phyloP scores from a whole-genome alignment of 1,140 invertebrate species.

The Ips nitidus region DNA sequence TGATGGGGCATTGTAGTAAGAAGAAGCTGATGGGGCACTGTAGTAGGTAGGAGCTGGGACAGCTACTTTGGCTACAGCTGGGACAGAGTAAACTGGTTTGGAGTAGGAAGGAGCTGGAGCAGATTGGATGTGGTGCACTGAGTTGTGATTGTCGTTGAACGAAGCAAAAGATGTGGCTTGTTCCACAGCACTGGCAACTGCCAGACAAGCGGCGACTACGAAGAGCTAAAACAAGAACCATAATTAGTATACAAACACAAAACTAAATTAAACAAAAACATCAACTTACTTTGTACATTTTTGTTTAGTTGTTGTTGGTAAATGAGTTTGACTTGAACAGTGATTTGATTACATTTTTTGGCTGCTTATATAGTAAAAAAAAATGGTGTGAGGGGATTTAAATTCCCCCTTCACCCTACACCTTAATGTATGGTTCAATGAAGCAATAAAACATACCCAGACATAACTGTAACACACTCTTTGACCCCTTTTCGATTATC shows the following conservation, averaged over 20 bases:
- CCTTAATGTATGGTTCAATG: background rate
- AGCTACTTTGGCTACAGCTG: conserved; percentile 43
- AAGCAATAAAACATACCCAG: background rate
- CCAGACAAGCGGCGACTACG: conserved; percentile 52
- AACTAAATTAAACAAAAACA: conserved; percentile 20
- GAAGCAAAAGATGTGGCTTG: conserved; percentile 30
- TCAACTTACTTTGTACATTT: conserved; percentile 22
- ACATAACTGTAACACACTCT: conserved; percentile 6
- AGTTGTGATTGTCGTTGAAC: conserved; percentile 38
- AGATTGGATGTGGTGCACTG: conserved; percentile 52
- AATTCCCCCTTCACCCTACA: background rate
- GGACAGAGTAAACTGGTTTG: conserved; percentile 33
- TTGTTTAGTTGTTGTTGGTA: conserved; percentile 1
- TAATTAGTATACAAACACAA: conserved; percentile 17
- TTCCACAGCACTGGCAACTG: conserved; percentile 53
- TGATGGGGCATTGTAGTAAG: background rate
- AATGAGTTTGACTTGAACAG: conserved; percentile 4
- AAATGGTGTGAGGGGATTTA: background rate
- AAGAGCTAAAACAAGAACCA: conserved; percentile 51
- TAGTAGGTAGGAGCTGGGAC: conserved; percentile 6
- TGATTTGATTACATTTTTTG: conserved; percentile 16
- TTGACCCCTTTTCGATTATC: conserved; percentile 18
- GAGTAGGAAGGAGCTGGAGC: conserved; percentile 17
- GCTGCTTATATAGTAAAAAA: conserved; percentile 9
- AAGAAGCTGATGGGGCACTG: conserved; percentile 1